Conservation (phyloP, 2,113 vertebrate species). For the Tamias sibiricus region DNA sequence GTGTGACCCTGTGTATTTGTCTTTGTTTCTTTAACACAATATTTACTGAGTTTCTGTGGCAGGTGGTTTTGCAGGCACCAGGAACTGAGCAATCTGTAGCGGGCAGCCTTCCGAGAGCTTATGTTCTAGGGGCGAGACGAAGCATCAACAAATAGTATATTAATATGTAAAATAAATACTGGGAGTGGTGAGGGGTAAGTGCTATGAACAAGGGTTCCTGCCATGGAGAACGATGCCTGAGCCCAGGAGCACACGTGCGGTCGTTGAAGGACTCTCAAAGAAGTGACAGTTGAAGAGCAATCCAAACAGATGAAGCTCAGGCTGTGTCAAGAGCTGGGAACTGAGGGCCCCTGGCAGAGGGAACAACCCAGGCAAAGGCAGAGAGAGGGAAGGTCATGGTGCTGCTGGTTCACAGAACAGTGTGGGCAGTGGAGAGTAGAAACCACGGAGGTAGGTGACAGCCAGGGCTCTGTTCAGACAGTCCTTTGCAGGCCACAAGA, state of each 20-base stretch:
- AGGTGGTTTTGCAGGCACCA: not conserved
- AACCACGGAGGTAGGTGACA: rapidly evolving
- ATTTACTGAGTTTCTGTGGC: not conserved
- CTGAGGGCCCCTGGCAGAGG: not conserved
- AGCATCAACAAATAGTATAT: not conserved
- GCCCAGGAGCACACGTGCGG: not conserved
- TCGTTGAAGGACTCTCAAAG: not conserved
- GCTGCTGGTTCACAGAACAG: not conserved
- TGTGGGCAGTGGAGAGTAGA: rapidly evolving
- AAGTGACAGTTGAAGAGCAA: not conserved
- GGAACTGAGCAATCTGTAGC: not conserved
- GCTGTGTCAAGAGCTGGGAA: not conserved
- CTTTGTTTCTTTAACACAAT: not conserved
- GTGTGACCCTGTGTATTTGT: not conserved
- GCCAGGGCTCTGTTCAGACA: rapidly evolving
- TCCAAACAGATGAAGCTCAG: not conserved
- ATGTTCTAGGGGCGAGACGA: not conserved
- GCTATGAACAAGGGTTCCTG: not conserved
- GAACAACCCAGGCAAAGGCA: not conserved
- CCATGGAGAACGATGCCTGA: not conserved
- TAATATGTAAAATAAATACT: not conserved
- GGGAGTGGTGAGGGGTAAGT: rapidly evolving
- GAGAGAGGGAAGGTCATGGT: not conserved
- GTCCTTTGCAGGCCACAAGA: not conserved
- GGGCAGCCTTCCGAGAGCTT: not conserved